Evolutionary conservation across 2,113 vertebrate genomes (phyloP).

Genomic region (Dasyurus viverrinus): DNA sequence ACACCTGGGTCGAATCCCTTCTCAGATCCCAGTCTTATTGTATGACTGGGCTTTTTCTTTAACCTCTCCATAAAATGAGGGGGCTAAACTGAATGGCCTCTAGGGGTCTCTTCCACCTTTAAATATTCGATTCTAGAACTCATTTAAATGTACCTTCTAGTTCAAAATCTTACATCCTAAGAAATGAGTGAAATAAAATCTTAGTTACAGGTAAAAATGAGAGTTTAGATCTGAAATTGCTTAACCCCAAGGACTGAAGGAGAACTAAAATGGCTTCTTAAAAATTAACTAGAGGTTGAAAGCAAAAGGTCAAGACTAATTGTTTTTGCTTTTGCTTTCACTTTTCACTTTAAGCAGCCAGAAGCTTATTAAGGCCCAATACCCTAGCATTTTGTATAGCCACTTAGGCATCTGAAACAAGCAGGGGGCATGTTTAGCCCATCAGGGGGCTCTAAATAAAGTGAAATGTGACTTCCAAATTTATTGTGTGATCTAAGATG

Average conservation of each 20-base stretch:
- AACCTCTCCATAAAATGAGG: background rate
- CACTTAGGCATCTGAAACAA: constrained; percentile 39
- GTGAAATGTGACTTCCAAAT: background rate
- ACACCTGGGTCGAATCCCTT: background rate
- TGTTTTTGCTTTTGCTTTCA: background rate
- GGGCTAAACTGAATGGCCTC: background rate
- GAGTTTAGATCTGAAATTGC: constrained; percentile 17
- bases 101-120: background rate
- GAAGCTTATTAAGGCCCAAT: background rate
- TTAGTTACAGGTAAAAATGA: constrained; percentile 12
- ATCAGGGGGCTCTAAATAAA: constrained; percentile 41
- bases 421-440: constrained; percentile 10
- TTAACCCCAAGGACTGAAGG: constrained; percentile 12
- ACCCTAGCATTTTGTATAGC: constrained; percentile 17
- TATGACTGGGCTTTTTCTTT: background rate
- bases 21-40: background rate
- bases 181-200: constrained; percentile 15
- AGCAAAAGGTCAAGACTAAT: background rate
- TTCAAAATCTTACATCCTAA: background rate
- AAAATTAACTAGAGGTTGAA: constrained; percentile 21
- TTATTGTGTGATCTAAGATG: background rate
- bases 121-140: background rate
- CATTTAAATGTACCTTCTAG: background rate
- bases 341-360: constrained; percentile 3
- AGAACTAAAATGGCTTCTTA: background rate